Evolutionary conservation across 2,113 vertebrate genomes (phyloP).

Genomic region (Macquaria ambigua): DNA sequence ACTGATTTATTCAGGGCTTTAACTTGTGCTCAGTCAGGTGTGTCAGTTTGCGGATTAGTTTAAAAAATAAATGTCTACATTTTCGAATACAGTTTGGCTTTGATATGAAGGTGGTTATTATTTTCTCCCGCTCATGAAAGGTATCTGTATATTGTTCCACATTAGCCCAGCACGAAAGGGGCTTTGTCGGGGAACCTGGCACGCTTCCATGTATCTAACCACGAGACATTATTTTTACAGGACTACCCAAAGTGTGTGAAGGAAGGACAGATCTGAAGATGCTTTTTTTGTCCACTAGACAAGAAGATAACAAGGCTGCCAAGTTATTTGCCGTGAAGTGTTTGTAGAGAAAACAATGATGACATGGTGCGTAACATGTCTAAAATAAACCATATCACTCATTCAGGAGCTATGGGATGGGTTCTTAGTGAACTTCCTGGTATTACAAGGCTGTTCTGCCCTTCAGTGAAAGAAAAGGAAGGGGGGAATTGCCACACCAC

Average conservation of each 20-base stretch:
- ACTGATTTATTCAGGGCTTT: background rate
- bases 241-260: background rate
- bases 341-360: slow-evolving; percentile 27
- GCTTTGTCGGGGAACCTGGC: background rate
- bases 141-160: slow-evolving; percentile 12
- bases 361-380: background rate
- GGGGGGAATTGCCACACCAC: slow-evolving; percentile 35
- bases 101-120: background rate
- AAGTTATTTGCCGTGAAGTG: background rate
- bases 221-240: background rate
- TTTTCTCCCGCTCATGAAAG: background rate
- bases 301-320: background rate
- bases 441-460: slow-evolving; percentile 29
- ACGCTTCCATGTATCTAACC: background rate
- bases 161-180: background rate
- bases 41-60: background rate
- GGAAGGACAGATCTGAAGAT: background rate
- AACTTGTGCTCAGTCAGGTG: background rate
- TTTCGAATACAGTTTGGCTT: background rate
- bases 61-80: background rate
- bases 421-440: slow-evolving; percentile 68
- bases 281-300: background rate
- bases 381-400: slow-evolving; percentile 28
- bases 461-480: slow-evolving; percentile 53
- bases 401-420: slow-evolving; percentile 22